Evolutionary conservation across 2,797 vertebrate species (phyloP).

Genomic region (Chaetophractus vellerosus): DNA sequence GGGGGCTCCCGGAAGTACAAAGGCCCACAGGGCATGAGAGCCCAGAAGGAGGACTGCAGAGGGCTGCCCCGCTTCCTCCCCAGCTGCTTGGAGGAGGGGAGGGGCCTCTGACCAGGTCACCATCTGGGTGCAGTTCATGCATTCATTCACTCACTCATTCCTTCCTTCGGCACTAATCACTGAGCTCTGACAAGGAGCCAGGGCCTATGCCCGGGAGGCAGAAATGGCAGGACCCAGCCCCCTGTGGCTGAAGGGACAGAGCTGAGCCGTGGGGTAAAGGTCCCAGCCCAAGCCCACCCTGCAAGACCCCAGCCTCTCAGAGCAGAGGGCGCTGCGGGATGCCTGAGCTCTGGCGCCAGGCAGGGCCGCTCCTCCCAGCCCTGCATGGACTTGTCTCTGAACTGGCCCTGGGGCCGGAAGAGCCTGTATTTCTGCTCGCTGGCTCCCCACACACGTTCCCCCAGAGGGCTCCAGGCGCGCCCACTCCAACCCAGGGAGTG

Average conservation of each 20-base stretch:
- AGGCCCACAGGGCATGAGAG: neutral
- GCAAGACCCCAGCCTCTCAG: neutral
- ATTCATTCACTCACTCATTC: neutral
- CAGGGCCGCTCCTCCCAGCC: conserved; percentile 1
- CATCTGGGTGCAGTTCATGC: no score
- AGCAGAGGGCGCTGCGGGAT: neutral
- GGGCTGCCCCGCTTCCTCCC: neutral
- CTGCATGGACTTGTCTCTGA: conserved; percentile 68
- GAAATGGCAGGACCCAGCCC: neutral
- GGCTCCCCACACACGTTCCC: neutral
- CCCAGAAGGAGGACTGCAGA: neutral
- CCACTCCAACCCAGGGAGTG: neutral
- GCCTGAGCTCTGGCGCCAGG: neutral
- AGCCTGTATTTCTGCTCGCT: conserved; percentile 65
- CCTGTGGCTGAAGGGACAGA: neutral
- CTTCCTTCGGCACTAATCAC: neutral
- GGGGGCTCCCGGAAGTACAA: neutral
- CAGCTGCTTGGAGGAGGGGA: neutral
- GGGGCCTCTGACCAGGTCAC: neutral
- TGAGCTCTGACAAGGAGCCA: neutral
- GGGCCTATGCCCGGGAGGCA: neutral
- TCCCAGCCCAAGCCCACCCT: neutral
- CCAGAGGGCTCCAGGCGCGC: neutral
- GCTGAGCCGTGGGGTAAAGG: neutral
- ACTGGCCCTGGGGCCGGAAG: conserved; percentile 8